Percentiles rank a stretch among this genome's conserved stretches.
Evolutionary conservation across 2,888 invertebrate genomes (phyloP).

Genomic region (Eupsilia transversa): DNA sequence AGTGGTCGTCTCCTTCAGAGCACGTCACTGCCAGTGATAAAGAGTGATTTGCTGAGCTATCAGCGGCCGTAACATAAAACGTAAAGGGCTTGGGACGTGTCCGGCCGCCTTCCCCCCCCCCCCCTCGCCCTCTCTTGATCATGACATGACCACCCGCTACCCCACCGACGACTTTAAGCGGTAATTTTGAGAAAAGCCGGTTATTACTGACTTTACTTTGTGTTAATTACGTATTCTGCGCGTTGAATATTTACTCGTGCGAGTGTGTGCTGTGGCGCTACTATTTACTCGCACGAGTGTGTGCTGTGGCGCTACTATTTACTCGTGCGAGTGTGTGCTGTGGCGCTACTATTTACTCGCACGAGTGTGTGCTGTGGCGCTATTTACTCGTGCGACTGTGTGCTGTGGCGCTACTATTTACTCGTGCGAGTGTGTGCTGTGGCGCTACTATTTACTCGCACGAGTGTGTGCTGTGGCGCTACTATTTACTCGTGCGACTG

Average conservation of each 20-base stretch:
- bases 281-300: too few species aligned
- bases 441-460: too few species aligned
- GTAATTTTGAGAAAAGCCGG: slow-evolving; percentile 47
- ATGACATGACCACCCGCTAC: neutral
- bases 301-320: neutral
- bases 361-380: neutral
- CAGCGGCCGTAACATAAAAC: slow-evolving; percentile 55
- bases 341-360: too few species aligned
- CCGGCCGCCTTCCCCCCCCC: slow-evolving; percentile 28
- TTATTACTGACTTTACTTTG: slow-evolving; percentile 51
- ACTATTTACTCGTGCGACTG: too few species aligned
- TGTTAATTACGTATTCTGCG: slow-evolving; percentile 53
- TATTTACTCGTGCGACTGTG: too few species aligned
- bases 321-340: too few species aligned
- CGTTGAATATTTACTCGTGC: slow-evolving; percentile 51
- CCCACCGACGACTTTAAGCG: slow-evolving; percentile 17
- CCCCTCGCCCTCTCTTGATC: neutral
- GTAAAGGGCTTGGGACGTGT: slow-evolving; percentile 45
- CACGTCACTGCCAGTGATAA: slow-evolving; percentile 53
- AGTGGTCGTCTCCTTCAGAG: slow-evolving; percentile 39
- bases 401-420: neutral
- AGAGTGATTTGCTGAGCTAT: slow-evolving; percentile 58
- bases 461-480: neutral
- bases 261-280: slow-evolving; percentile 34
- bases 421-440: too few species aligned